These are phyloP conservation scores for Nomia melanderi DNA, from an alignment of 1,140 invertebrate genomes.

Conservation along the genomic window DNA sequence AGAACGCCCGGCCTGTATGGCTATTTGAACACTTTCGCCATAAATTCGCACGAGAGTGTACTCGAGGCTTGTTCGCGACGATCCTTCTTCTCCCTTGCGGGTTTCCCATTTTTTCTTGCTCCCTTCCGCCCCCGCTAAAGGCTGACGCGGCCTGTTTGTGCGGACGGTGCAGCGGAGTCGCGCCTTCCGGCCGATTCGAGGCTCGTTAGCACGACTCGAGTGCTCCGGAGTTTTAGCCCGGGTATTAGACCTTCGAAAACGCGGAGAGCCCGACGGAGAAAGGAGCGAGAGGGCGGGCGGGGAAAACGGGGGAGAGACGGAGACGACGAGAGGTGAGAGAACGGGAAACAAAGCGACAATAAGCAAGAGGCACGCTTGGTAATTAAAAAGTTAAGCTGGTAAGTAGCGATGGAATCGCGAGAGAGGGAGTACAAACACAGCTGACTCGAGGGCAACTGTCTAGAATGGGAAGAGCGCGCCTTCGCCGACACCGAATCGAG, in stretches of 20 bases:
- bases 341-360: slow-evolving; percentile 61
- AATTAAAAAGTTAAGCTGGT: slow-evolving; percentile 77
- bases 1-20: slow-evolving; percentile 54
- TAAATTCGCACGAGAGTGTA: slow-evolving; percentile 58
- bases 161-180: slow-evolving; percentile 14
- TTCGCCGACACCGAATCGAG: too few relatives aligned
- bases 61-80: slow-evolving; percentile 56
- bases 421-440: slow-evolving; percentile 22
- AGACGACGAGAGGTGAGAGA: slow-evolving; percentile 19
- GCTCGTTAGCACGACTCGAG: slow-evolving; percentile 55
- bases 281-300: slow-evolving; percentile 7
- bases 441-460: slow-evolving; percentile 2
- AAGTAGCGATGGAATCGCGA: slow-evolving; percentile 55
- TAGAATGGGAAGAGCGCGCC: too few relatives aligned
- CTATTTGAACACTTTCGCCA: slow-evolving; percentile 68
- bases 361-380: slow-evolving; percentile 73
- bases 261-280: not conserved
- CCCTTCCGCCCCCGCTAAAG: not conserved
- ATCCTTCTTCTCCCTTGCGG: slow-evolving; percentile 27
- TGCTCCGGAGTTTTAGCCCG: not conserved
- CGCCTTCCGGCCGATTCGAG: slow-evolving; percentile 52
- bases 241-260: slow-evolving; percentile 18
- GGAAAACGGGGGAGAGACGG: slow-evolving; percentile 28
- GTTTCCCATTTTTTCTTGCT: slow-evolving; percentile 5
- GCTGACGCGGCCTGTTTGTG: slow-evolving; percentile 13